Conservation (phyloP, 1,140 invertebrate genomes). For the Eumaeus atala region DNA sequence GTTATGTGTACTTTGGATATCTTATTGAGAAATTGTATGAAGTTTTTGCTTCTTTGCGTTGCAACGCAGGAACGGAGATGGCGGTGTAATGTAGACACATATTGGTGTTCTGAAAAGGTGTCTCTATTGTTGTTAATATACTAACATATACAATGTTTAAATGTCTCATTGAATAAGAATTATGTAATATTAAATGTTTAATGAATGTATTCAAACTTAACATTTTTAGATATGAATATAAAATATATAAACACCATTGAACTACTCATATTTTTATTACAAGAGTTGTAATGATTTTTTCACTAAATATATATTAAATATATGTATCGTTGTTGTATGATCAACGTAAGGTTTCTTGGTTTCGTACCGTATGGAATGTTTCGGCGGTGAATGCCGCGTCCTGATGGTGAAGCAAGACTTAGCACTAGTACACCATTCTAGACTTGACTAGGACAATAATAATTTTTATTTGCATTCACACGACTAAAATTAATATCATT, state of each 20-base stretch:
- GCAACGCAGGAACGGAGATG: constrained; percentile 15
- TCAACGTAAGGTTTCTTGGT: no score
- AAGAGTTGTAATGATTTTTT: constrained; percentile 3
- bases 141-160: constrained; percentile 48
- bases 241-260: not conserved
- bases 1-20: constrained; percentile 54
- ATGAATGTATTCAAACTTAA: constrained; percentile 1
- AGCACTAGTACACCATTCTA: constrained; percentile 59
- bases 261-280: constrained; percentile 5
- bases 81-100: constrained; percentile 30
- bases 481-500: constrained; percentile 25
- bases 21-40: constrained; percentile 16
- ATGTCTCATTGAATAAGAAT: constrained; percentile 33
- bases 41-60: constrained; percentile 36
- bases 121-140: constrained; percentile 62
- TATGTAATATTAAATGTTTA: constrained; percentile 8
- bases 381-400: not conserved
- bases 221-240: constrained; percentile 9
- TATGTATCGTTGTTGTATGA: no score
- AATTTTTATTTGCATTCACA: constrained; percentile 43
- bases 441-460: constrained; percentile 71
- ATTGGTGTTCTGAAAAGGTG: constrained; percentile 43
- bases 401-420: constrained; percentile 36
- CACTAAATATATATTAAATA: no score
- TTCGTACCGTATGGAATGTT: constrained; percentile 1